These are phyloP conservation scores for Brachionus koreanus DNA, from an alignment of 1,140 invertebrate genomes.

Conservation along the genomic window DNA sequence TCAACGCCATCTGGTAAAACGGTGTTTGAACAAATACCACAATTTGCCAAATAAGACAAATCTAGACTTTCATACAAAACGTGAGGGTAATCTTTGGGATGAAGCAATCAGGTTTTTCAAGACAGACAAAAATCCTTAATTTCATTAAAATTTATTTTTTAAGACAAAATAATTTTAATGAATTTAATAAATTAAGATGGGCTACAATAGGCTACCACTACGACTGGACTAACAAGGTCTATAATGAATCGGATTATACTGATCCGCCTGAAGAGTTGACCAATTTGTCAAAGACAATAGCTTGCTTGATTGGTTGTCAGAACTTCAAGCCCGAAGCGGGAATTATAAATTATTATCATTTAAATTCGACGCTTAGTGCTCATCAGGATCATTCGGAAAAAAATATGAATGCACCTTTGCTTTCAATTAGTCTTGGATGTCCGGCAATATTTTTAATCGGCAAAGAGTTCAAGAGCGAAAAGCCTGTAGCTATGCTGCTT, in stretches of 20 bases:
- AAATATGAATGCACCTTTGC: conserved; percentile 74
- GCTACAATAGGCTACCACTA: conserved; percentile 88
- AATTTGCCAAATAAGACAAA: conserved; percentile 73
- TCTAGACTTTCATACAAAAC: conserved; percentile 63
- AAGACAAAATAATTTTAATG: conserved; percentile 48
- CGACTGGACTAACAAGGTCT: conserved; percentile 81
- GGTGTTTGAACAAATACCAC: conserved; percentile 73
- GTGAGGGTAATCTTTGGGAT: background rate
- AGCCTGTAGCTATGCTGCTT: background rate
- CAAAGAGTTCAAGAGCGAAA: background rate
- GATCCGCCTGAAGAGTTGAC: background rate
- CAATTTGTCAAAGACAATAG: conserved; percentile 56
- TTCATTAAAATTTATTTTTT: background rate
- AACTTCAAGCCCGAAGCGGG: conserved; percentile 77
- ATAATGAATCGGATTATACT: conserved; percentile 25
- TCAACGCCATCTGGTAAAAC: conserved; percentile 75
- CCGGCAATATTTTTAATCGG: conserved; percentile 25
- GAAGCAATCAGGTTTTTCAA: background rate
- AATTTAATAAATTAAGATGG: conserved; percentile 72
- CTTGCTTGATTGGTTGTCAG: conserved; percentile 64
- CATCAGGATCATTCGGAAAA: conserved; percentile 87
- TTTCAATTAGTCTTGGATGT: conserved; percentile 65
- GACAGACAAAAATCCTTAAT: background rate
- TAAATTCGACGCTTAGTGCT: conserved; percentile 79
- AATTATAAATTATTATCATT: conserved; percentile 88